Evolutionary conservation across 64 coral and sea anemone species (phyloP).

Genomic region (Pachyseris speciosa): DNA sequence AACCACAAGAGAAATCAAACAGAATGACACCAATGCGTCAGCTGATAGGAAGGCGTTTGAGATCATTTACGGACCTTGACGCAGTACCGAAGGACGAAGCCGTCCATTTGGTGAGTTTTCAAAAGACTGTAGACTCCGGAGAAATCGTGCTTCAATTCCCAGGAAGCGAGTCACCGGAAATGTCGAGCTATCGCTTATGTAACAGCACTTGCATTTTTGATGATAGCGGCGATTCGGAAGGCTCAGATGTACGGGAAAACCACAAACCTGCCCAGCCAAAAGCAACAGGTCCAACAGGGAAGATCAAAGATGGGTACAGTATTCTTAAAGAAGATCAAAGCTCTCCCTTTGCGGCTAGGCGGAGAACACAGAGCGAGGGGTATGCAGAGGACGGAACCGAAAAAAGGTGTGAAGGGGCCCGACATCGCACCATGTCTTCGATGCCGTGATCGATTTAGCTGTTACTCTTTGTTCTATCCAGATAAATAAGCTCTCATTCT

Average conservation of each 20-base stretch:
- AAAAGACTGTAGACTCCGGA: background rate
- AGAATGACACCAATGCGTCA: background rate
- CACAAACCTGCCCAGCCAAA: background rate
- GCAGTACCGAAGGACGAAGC: background rate
- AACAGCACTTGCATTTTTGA: background rate
- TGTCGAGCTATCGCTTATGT: background rate
- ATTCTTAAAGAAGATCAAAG: background rate
- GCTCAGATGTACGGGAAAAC: background rate
- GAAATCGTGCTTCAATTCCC: background rate
- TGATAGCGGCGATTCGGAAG: background rate
- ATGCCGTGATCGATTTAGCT: background rate
- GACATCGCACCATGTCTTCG: background rate
- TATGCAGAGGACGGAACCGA: too few species aligned
- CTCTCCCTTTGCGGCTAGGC: background rate
- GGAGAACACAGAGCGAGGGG: background rate
- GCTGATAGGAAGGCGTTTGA: background rate
- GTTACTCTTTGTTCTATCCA: background rate
- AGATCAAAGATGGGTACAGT: background rate
- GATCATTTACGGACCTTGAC: background rate
- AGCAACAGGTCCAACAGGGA: background rate
- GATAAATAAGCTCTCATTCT: background rate
- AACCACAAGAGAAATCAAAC: background rate
- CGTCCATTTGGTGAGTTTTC: background rate
- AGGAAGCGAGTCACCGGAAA: background rate
- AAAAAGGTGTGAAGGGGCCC: too few species aligned